Evolutionary conservation across 2,113 vertebrate genomes (phyloP), one percentile per base, ranked within the genome.

Genomic region (Paratilapia polleni): DNA sequence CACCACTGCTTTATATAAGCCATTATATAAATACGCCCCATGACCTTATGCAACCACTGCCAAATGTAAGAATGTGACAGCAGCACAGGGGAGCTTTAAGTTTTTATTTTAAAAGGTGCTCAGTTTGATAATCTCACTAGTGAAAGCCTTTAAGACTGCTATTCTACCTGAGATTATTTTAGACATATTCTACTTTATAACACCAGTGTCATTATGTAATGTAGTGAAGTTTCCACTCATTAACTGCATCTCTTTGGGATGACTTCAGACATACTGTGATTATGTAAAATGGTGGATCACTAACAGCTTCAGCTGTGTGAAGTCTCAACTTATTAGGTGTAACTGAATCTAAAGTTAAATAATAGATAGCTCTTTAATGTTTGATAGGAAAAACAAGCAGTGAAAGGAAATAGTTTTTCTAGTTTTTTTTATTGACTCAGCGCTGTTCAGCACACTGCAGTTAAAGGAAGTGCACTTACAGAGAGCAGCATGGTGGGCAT

Each of bases 371-470:
- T 58, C 10, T 28, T 82, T 8, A 77, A 87, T 84, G 54, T 80
- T 85, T 58, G 7, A 88, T 58, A 20, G 82, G 57, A 73, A 5
- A 70, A 59, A 57, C 28, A 86, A 49, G 61, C 19, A 41, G 15
- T 17, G 61, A 24, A 56, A 62, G 41, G 52, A 47, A 28, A 54
- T 8, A 1, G 4, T 62, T 79, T 88, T 87, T 88, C n/a, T 82
- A 52, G 56, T 64, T 87, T 88, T 41, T n/a, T 94, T 95, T 95
- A 94, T 95, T 95, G 54, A 87, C 76, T 90, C 82, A 86, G 78
- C 79, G 81, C 77, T 84, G 87, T 61, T 80, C 56, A 81, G 63
- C 59, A 75, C 84, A 80, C 70, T 31, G 62, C 66, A 74, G 61
- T 60, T 68, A 38, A 36, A 31, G 52, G 80, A 41, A 77, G 81